These are phyloP conservation scores for Dioctria rufipes DNA, from an alignment of 2,888 invertebrate genomes.

Conservation along the genomic window DNA sequence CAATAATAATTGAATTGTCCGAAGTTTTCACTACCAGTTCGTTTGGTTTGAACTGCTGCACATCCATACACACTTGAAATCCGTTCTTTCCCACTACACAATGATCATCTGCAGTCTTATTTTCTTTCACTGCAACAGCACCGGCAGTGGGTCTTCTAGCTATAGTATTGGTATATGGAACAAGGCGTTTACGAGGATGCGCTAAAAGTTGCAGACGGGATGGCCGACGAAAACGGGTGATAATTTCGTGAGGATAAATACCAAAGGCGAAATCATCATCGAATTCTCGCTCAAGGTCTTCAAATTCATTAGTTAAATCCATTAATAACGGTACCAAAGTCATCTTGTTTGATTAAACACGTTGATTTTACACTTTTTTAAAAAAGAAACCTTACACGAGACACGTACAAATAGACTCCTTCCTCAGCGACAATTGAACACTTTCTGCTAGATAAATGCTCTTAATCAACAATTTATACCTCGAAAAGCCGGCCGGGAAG, in stretches of 20 bases:
- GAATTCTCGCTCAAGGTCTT: neutral
- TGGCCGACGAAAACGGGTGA: neutral
- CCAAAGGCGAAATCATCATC: constrained; percentile 37
- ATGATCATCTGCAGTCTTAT: neutral
- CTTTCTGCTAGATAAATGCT: constrained; percentile 22
- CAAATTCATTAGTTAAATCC: constrained; percentile 18
- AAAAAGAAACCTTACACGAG: too few relatives aligned
- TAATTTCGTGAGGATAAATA: constrained; percentile 31
- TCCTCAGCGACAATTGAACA: constrained; percentile 3
- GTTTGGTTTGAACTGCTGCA: constrained; percentile 83
- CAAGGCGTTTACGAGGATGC: constrained; percentile 21
- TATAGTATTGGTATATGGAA: neutral
- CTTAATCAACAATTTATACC: constrained; percentile 16
- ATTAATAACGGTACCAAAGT: constrained; percentile 38
- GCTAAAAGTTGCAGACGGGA: constrained; percentile 13
- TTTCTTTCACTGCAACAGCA: constrained; percentile 63
- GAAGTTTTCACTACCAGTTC: constrained; percentile 86
- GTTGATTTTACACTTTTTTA: too few relatives aligned
- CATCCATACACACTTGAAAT: constrained; percentile 82
- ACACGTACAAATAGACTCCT: neutral
- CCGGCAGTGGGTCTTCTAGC: neutral
- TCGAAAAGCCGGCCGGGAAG: constrained; percentile 6
- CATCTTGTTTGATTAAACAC: constrained; percentile 6
- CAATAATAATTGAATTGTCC: constrained; percentile 79
- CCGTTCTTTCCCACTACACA: constrained; percentile 74